Percentiles rank a stretch among this genome's conserved stretches.
These are phyloP conservation scores for Oreocharis arfaki DNA, from an alignment of 2,113 vertebrate genomes.

Conservation along the genomic window DNA sequence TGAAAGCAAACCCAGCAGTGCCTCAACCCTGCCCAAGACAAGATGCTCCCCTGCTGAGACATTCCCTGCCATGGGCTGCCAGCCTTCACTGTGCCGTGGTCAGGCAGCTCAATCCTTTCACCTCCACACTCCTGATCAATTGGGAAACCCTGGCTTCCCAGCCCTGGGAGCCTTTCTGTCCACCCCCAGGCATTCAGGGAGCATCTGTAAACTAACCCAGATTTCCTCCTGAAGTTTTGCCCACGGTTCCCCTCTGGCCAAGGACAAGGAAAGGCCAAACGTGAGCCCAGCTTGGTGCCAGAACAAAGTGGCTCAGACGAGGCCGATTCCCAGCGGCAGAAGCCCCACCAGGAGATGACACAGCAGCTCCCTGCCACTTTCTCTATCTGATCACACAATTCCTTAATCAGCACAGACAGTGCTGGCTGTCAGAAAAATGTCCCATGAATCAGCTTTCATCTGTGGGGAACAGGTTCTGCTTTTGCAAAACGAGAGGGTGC, in stretches of 20 bases:
- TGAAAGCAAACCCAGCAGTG: not conserved
- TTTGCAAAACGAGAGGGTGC: slow-evolving; percentile 13
- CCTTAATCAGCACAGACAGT: slow-evolving; percentile 46
- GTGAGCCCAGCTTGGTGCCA: not conserved
- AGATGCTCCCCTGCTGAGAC: fast-evolving
- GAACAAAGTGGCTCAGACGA: slow-evolving; percentile 13
- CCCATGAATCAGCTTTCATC: slow-evolving; percentile 25
- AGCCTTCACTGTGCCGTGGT: not conserved
- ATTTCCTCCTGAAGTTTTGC: not conserved
- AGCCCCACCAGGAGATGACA: not conserved
- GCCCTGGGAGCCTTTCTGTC: not conserved
- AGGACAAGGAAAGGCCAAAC: not conserved
- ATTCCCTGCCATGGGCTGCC: not conserved
- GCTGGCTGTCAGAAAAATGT: not conserved
- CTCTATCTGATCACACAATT: slow-evolving; percentile 42
- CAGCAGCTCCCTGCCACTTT: not conserved
- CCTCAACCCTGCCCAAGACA: not conserved
- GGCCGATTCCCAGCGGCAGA: not conserved
- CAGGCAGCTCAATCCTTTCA: not conserved
- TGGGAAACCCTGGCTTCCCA: not conserved
- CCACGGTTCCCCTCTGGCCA: not conserved
- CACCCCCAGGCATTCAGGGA: not conserved
- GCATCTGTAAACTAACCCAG: not conserved
- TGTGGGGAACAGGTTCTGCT: slow-evolving; percentile 9
- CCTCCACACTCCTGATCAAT: not conserved